Base-by-base conservation (phyloP, 2,888 invertebrate genomes). In the Macropis europaea region DNA sequence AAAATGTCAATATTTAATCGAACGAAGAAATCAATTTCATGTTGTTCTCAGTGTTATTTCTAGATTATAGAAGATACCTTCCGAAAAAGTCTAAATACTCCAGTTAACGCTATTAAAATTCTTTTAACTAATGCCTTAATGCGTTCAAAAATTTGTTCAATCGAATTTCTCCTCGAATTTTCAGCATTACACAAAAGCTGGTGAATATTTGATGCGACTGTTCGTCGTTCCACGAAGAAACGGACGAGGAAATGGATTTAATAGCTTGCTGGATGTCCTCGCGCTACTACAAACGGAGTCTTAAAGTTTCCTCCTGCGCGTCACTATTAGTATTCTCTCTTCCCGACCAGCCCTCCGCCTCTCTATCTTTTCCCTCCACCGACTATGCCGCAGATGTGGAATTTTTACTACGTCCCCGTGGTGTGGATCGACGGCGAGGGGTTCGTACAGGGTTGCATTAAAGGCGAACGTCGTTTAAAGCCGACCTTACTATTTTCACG, bases 321-420 rank as follows among this genome's bases (percentile, higher is more conserved):
- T 45, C 17, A 15, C 62, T 62, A 79, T 63, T 80, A 73, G 40
- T 30, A 47, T 47, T 57, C 43, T 56, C 56, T 38, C 50, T 24
- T 17, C 61, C 38, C 40, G 13, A 30, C 47, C 26, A 5, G 7
- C 17, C 43, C 17, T 30, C 15, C 42, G 13, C 47, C 42, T 59
- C 36, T 36, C 36, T 24, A 26, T 61, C 45, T 52, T 17, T n/a
- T 43, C 42, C 13, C 60, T 38, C 53, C 42, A 30, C 43, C 42
- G 64, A 78, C 66, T 74, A 76, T 71, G 72, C 74, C 77, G 59
- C 81, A 85, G 83, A 85, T 82, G 84, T 76, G 85, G 82, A 86
- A 88, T 87, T 87, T 87, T 86, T 82, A 84, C 84, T 68, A 76
- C 77, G 77, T 80, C 81, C 76, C 74, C 69, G 77, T 76, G 53